Conservation (phyloP, 2,888 invertebrate species). For the Adineta ricciae region DNA sequence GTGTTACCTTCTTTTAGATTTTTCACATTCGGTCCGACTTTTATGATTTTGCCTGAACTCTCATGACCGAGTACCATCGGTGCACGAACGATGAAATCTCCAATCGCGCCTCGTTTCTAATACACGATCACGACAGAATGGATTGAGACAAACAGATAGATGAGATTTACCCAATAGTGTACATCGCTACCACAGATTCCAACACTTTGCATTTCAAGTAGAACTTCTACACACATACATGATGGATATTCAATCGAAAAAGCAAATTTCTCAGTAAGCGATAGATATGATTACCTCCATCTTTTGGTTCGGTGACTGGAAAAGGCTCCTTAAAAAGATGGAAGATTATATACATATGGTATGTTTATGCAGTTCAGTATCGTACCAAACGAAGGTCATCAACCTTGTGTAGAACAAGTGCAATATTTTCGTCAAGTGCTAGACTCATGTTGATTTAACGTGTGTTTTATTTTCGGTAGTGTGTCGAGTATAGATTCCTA, state of each 20-base stretch:
- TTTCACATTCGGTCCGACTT: conserved; percentile 60
- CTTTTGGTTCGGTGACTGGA: neutral
- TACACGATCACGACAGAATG: neutral
- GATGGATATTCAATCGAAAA: too few relatives aligned
- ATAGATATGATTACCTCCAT: neutral
- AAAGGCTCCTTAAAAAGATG: neutral
- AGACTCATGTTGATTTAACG: neutral
- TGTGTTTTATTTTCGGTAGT: neutral
- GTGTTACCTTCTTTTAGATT: conserved; percentile 54
- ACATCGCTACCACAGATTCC: conserved; percentile 94
- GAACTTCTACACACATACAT: conserved; percentile 77
- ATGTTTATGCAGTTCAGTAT: neutral
- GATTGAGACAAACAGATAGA: neutral
- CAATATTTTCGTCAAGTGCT: neutral
- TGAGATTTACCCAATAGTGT: conserved; percentile 64
- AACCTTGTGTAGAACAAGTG: neutral
- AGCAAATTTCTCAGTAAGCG: too few relatives aligned
- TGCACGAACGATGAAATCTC: conserved; percentile 68
- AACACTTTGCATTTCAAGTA: conserved; percentile 75
- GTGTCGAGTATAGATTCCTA: neutral
- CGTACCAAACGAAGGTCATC: conserved; percentile 22
- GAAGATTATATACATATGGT: neutral
- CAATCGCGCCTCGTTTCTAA: conserved; percentile 63
- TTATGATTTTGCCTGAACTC: conserved; percentile 57
- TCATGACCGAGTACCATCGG: conserved; percentile 95